Base-by-base conservation (phyloP, 30 jellyfish, hydroid and myxozoan species). In the Hydractinia symbiolongicarpus region DNA sequence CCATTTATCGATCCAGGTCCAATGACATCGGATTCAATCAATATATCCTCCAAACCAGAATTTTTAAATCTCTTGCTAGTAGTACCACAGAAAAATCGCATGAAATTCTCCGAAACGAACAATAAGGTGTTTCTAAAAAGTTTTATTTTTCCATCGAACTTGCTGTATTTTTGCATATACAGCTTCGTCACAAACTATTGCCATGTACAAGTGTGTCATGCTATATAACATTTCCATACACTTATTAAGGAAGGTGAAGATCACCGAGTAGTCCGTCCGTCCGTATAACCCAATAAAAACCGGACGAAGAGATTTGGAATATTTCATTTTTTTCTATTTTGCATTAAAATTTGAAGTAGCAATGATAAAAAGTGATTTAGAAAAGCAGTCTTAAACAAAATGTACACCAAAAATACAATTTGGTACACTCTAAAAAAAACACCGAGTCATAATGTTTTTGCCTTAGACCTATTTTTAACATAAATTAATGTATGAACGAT, bases 41-140 rank as follows among this genome's bases (percentile, higher is more conserved):
- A 62, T 56, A 86, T 50, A 44, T 86, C 90, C 86, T 86, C 73
- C 54, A 86, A 50, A 9, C 95, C 87, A 15, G 86, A 82, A 53
- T 79, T 79, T 81, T 81, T 80, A 87, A 81, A 86, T n/a, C 83
- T 58, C 82, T 86, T 79, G 75, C 92, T 71, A 73, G 81, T 73
- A 68, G 66, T 86, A 73, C 95, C 53, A 75, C 95, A 86, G 83
- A 17, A 86, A 54, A 9, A 77, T 76, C 4, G 94, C 79, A 81
- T 88, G 96, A 82, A 88, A 88, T 17, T 61, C 96, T 30, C 96
- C 96, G 78, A 82, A 85, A 64, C 96, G 66, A 13, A 77, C 82
- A n/a, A 82, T 76, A 13, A 88, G 11, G 56, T 67, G 17, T 20
- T 58, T 30, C 79, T 60, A 61, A 16, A 79, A 30, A 15, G 66